phyloP scores from a whole-genome alignment of 2,888 invertebrate species.

The Apeira syringaria region DNA sequence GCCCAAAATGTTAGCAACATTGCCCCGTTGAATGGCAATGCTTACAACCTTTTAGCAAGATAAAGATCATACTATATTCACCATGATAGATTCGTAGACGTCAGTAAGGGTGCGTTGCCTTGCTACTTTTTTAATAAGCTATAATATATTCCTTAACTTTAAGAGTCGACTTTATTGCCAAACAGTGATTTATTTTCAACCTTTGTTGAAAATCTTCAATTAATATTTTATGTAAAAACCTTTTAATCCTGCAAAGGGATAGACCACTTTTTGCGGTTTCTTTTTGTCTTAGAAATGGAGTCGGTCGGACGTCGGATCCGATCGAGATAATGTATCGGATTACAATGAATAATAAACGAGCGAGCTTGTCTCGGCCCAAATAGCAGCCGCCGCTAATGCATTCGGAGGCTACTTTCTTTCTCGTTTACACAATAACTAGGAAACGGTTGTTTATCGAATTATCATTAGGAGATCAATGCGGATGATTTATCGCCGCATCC shows the following conservation, averaged over 20 bases:
- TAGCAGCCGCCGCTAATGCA: conserved; percentile 49
- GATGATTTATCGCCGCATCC: conserved; percentile 23
- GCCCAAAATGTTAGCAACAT: too few species aligned
- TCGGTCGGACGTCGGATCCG: conserved; percentile 44
- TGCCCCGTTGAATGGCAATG: too few species aligned
- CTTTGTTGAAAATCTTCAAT: conserved; percentile 1
- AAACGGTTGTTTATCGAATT: conserved; percentile 36
- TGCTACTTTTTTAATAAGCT: too few species aligned
- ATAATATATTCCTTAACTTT: too few species aligned
- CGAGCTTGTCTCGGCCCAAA: conserved; percentile 45
- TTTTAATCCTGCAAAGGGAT: conserved; percentile 20
- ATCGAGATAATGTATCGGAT: conserved; percentile 61
- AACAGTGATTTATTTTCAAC: too few species aligned
- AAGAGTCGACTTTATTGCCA: too few species aligned
- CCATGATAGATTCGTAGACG: too few species aligned
- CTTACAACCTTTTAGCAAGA: too few species aligned
- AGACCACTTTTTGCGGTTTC: conserved; percentile 47
- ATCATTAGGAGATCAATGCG: conserved; percentile 27
- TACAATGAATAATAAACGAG: conserved; percentile 70
- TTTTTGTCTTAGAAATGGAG: conserved; percentile 41
- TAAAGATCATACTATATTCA: too few species aligned
- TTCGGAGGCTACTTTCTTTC: conserved; percentile 39
- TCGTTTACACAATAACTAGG: conserved; percentile 47
- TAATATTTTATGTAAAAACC: conserved; percentile 9
- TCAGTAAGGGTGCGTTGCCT: too few species aligned